Evolutionary conservation across 2,888 invertebrate species (phyloP).

Genomic region (Lampropteryx suffumata): DNA sequence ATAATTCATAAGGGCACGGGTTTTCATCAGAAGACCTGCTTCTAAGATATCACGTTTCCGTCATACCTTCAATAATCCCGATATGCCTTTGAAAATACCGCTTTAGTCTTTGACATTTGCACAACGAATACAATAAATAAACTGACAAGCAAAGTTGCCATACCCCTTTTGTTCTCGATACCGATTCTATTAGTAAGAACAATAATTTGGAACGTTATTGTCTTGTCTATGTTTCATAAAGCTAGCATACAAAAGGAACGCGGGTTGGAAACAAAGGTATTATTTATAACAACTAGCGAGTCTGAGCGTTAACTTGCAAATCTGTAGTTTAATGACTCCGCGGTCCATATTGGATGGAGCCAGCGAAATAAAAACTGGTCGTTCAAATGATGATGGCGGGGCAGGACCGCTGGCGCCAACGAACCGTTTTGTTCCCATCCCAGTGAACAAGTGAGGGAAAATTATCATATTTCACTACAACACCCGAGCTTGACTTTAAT

Average conservation of each 20-base stretch:
- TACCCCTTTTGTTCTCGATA: slow-evolving; percentile 38
- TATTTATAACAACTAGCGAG: slow-evolving; percentile 37
- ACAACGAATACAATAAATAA: not conserved
- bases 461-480: slow-evolving; percentile 73
- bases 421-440: slow-evolving; percentile 52
- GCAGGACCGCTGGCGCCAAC: slow-evolving; percentile 71
- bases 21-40: slow-evolving; percentile 42
- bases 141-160: slow-evolving; percentile 35
- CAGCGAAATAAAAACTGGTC: slow-evolving; percentile 67
- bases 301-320: slow-evolving; percentile 53
- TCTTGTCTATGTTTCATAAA: slow-evolving; percentile 28
- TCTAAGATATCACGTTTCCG: slow-evolving; percentile 56
- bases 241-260: slow-evolving; percentile 12
- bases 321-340: slow-evolving; percentile 55
- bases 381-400: slow-evolving; percentile 53
- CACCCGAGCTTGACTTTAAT: slow-evolving; percentile 65
- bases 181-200: slow-evolving; percentile 30
- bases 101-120: slow-evolving; percentile 3
- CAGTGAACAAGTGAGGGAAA: slow-evolving; percentile 51
- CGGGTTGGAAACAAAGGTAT: slow-evolving; percentile 36
- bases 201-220: slow-evolving; percentile 33
- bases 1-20: slow-evolving; percentile 75
- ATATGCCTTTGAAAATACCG: slow-evolving; percentile 38
- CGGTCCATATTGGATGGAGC: slow-evolving; percentile 51
- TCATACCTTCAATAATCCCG: slow-evolving; percentile 52